phyloP scores from a whole-genome alignment of 2,113 vertebrate species.

The Capreolus pygargus region DNA sequence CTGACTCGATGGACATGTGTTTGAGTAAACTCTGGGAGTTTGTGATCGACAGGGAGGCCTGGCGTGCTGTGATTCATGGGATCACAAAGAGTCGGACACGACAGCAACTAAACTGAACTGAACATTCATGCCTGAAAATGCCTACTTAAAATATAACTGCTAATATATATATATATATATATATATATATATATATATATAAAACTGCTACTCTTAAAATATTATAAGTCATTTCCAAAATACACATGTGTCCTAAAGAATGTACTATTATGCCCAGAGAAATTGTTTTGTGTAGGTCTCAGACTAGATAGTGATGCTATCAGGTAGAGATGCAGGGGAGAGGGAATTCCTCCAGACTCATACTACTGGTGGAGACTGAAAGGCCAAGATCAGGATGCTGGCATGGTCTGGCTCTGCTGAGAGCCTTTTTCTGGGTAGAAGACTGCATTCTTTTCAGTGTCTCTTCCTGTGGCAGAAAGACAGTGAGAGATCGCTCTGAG shows the following conservation, averaged over 20 bases:
- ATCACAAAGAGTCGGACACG: no score
- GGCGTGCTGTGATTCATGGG: no score
- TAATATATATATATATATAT: background rate
- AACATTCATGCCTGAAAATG: background rate
- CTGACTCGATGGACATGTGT: no score
- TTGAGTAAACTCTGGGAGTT: no score
- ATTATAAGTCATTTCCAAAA: background rate
- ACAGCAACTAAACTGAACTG: no score
- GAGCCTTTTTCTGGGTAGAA: background rate
- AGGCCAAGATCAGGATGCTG: background rate
- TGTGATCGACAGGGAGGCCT: no score
- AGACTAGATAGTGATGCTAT: background rate
- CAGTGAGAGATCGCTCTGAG: background rate
- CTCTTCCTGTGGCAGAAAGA: background rate
- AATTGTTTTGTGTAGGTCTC: background rate
- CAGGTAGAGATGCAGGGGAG: background rate
- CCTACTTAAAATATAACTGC: background rate
- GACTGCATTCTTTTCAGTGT: background rate
- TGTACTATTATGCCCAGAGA: background rate
- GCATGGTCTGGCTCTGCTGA: background rate
- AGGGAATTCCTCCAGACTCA: background rate
- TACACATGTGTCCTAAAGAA: background rate
- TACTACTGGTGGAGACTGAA: no score
- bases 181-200: background rate
- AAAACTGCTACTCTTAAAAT: background rate